These are phyloP conservation scores for Silurus lanzhouensis DNA, from an alignment of 2,797 vertebrate species.

Conservation along the genomic window DNA sequence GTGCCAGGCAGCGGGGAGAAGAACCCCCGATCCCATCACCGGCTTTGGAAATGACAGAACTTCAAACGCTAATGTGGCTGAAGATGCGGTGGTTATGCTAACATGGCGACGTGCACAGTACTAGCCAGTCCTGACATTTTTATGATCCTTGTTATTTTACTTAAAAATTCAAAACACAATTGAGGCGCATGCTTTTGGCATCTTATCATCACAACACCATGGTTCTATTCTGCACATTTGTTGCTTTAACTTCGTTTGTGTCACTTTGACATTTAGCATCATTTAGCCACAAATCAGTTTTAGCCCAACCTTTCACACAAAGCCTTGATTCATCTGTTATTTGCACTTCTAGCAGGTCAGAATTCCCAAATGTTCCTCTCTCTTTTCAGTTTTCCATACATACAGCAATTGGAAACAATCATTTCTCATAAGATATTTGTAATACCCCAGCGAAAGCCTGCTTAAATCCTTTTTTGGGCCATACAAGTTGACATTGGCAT, in stretches of 20 bases:
- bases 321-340: conserved; percentile 22
- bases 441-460: conserved; percentile 6
- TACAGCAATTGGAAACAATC: conserved; percentile 19
- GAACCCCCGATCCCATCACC: conserved; percentile 34
- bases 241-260: conserved; percentile 9
- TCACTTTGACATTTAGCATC: conserved; percentile 4
- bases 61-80: conserved; percentile 5
- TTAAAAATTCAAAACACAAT: not conserved
- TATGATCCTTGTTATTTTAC: not conserved
- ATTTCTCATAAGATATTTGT: conserved; percentile 14
- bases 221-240: not conserved
- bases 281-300: not conserved
- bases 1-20: conserved; percentile 48
- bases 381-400: conserved; percentile 17
- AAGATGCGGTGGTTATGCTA: not conserved
- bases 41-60: conserved; percentile 25
- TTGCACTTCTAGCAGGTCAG: not conserved
- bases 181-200: not conserved
- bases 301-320: conserved; percentile 10
- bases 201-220: not conserved
- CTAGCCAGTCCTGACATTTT: not conserved
- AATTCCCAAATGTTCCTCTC: not conserved
- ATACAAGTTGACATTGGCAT: conserved; percentile 24
- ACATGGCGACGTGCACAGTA: not conserved
- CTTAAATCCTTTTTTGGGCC: conserved; percentile 3